These are phyloP conservation scores for Hucho hucho DNA, from an alignment of 2,113 vertebrate species.

Conservation along the genomic window DNA sequence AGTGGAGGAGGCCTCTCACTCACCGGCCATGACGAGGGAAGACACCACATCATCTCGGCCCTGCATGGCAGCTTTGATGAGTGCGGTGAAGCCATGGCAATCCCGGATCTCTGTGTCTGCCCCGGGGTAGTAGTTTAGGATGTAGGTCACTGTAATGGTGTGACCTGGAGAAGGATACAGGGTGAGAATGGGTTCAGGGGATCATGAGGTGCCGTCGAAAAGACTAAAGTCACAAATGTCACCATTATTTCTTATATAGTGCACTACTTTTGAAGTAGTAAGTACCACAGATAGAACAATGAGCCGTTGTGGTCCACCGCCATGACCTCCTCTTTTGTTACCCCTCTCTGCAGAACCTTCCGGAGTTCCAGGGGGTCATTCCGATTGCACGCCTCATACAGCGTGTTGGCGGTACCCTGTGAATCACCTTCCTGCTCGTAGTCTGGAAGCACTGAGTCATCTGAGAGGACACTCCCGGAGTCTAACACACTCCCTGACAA, in stretches of 20 bases:
- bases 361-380: conserved; percentile 72
- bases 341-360: conserved; percentile 69
- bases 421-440: conserved; percentile 6
- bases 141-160: conserved; percentile 76
- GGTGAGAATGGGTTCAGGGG: conserved; percentile 12
- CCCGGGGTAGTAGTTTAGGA: conserved; percentile 80
- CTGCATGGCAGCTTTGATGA: conserved; percentile 87
- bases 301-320: conserved; percentile 79
- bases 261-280: too few relatives aligned
- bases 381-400: conserved; percentile 77
- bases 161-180: conserved; percentile 71
- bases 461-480: conserved; percentile 70
- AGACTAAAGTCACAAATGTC: too few relatives aligned
- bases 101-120: conserved; percentile 80
- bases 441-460: conserved; percentile 75
- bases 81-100: conserved; percentile 80
- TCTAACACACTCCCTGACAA: conserved; percentile 50
- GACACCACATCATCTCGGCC: conserved; percentile 73
- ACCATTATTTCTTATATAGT: too few relatives aligned
- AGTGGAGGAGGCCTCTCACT: neutral
- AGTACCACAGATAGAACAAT: too few relatives aligned
- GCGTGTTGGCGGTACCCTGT: neutral
- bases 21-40: conserved; percentile 85
- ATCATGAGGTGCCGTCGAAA: neutral
- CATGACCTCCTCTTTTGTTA: conserved; percentile 75